Evolutionary conservation across 2,797 vertebrate species (phyloP), one percentile per base, ranked within the genome.

Genomic region (Hydrocynus forskahlii): DNA sequence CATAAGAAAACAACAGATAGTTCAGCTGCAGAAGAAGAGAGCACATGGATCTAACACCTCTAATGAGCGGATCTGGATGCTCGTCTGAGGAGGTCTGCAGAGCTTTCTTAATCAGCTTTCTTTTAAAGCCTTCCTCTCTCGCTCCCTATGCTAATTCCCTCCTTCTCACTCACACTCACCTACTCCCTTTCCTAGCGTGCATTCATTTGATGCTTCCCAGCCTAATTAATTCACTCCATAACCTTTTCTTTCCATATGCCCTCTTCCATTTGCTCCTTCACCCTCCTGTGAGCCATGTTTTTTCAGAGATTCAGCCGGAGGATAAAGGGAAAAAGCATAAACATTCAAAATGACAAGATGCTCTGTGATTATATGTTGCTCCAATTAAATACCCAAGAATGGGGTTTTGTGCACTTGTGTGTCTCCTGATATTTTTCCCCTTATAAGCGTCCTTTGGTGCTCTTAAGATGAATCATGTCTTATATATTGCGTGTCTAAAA

Each of bases 81-180:
- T 40, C 17, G 59, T 50, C 23, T 72, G 19, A 29, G 0, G 7
- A 40, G 70, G 45, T 52, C 68, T 60, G 75, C 23, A 1, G 0
- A 14, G 21, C 19, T 71, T 71, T 80, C 59, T 43, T 73, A 77
- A 77, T 80, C 25, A 73, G 78, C 60, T 77, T n/a, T 77, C 64
- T 62, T 52, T n/a, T 76, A 70, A 54, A 50, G 13, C 17, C 66
- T 71, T 70, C 45, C 73, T 54, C 74, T 21, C 54, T 80, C 19
- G 40, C 71, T 73, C 67, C n/a, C 59, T 76, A 72, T 80, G 59
- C 57, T 71, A 50, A 76, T 66, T 62, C 35, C 50, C 40, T 73
- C 16, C 79, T 25, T 64, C 55, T 7, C 25, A 21, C 45, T 52
- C 10, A n/a, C 21, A 7, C 17, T 57, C 55, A 29, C 35, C 52